phyloP scores from a whole-genome alignment of 1,140 invertebrate genomes.

The Trypoxylus dichotomus region DNA sequence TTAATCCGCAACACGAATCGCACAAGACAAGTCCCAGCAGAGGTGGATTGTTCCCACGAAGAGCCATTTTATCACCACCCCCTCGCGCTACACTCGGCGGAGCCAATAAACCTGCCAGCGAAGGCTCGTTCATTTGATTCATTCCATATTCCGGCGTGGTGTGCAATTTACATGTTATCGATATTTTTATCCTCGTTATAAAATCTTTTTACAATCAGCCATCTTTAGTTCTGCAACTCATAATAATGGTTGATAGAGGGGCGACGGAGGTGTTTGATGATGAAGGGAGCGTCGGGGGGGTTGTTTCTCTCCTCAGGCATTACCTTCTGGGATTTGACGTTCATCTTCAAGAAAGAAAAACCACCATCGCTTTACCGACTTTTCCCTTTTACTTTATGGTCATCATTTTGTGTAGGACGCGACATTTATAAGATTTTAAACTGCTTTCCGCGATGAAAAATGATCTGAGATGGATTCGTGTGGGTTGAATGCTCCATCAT shows the following conservation, averaged over 20 bases:
- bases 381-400: conserved; percentile 10
- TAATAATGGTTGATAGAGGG: conserved; percentile 30
- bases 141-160: conserved; percentile 51
- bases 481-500: background rate
- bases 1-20: conserved; percentile 50
- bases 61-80: conserved; percentile 50
- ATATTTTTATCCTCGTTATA: conserved; percentile 53
- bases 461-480: background rate
- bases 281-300: background rate
- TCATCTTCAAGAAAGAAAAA: background rate
- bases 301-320: conserved; percentile 26
- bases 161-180: conserved; percentile 54
- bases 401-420: conserved; percentile 1
- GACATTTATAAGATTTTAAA: conserved; percentile 1
- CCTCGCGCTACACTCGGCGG: conserved; percentile 29
- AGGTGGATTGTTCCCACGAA: conserved; percentile 50
- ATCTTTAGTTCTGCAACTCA: conserved; percentile 38
- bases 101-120: conserved; percentile 50
- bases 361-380: background rate
- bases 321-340: conserved; percentile 28
- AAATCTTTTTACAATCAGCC: conserved; percentile 46
- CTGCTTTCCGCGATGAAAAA: background rate
- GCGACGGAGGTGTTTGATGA: background rate
- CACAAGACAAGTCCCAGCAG: conserved; percentile 45
- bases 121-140: conserved; percentile 51